These are phyloP conservation scores for Sipha flava DNA, from an alignment of 1,140 invertebrate species.

Conservation along the genomic window DNA sequence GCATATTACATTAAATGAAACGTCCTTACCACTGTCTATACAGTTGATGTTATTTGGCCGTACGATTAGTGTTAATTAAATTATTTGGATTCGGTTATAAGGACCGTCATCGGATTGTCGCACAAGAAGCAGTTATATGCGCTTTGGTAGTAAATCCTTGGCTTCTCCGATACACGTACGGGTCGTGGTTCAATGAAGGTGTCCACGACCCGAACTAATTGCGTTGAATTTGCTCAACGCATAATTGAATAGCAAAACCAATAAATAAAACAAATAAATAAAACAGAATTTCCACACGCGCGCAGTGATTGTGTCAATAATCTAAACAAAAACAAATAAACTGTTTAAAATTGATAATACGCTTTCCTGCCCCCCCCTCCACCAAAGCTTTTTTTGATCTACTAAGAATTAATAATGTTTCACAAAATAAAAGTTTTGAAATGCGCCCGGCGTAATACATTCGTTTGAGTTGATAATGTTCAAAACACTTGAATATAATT, in stretches of 20 bases:
- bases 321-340: neutral
- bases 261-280: neutral
- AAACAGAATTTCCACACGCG: neutral
- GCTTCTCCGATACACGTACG: neutral
- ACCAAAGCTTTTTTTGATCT: no score
- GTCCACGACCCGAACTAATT: constrained; percentile 3
- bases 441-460: no score
- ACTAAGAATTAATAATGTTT: no score
- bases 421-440: no score
- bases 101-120: neutral
- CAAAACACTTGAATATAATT: no score
- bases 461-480: no score
- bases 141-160: neutral
- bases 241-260: neutral
- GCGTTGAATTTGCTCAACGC: neutral
- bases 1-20: neutral
- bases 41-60: neutral
- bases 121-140: neutral
- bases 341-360: constrained; percentile 10
- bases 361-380: neutral
- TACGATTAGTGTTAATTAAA: neutral
- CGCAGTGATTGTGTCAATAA: neutral
- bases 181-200: neutral
- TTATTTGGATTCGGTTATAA: neutral
- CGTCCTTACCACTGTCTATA: neutral